Base-by-base conservation (phyloP, 1,140 invertebrate genomes). In the Glossosoma conforme region DNA sequence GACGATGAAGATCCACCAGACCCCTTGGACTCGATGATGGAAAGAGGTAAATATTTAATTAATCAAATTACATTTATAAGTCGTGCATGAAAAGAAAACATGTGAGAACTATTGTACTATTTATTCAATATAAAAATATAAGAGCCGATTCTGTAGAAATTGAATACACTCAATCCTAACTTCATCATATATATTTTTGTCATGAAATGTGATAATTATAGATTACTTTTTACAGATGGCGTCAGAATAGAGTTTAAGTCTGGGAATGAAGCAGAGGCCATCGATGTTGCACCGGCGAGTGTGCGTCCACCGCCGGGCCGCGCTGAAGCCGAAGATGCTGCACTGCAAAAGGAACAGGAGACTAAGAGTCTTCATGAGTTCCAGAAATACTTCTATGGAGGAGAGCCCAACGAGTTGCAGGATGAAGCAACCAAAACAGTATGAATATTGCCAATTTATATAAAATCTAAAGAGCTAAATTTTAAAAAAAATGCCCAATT, bases 201-300 rank as follows among this genome's bases (percentile, higher is more conserved):
- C n/a, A n/a, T n/a, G n/a, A n/a, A n/a, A n/a, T n/a, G n/a, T n/a
- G n/a, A n/a, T n/a, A n/a, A n/a, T n/a, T n/a, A n/a, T n/a, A n/a
- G n/a, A n/a, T n/a, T n/a, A n/a, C n/a, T n/a, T n/a, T n/a, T n/a
- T 42, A 32, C 19, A 58, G 69, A 70, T 28, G 81, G 84, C 1
- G 68, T 87, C 0, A 74, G 80, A 32, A 91, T 91, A 58, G 82
- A 88, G 50, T 92, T 90, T 60, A 88, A 83, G 57, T 83, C 84
- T 2, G 85, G 88, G 19, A 88, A 90, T 68, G 79, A 88, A 25
- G 90, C 89, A 1, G 89, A 92, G 68, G 88, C 89, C 0, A 77
- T 91, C 1, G 89, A 92, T 57, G 70, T 85, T 45, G 78, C 79
- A 61, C 63, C 42, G 25, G 69, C 55, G 54, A 67, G 56, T 55